phyloP scores from a whole-genome alignment of 1,140 invertebrate genomes.

The Plectrocnemia conspersa region DNA sequence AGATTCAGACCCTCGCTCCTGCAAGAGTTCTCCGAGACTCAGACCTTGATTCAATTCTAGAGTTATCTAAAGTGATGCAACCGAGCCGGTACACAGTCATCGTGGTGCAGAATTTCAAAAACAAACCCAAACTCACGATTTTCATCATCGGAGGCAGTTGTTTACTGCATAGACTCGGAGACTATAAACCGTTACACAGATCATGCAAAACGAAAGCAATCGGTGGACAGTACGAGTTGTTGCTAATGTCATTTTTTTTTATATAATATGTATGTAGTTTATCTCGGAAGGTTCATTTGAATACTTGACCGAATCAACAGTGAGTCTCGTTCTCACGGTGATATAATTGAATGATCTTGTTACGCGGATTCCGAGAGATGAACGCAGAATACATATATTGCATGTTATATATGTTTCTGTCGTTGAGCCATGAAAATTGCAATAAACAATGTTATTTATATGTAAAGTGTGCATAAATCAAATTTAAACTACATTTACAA shows the following conservation, averaged over 20 bases:
- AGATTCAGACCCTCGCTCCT: no score
- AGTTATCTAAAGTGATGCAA: not conserved
- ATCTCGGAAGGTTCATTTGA: not conserved
- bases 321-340: not conserved
- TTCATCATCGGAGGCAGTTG: not conserved
- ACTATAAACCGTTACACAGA: not conserved
- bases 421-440: not conserved
- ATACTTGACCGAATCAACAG: slow-evolving; percentile 1
- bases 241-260: not conserved
- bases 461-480: not conserved
- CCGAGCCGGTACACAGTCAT: not conserved
- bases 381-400: not conserved
- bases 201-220: slow-evolving; percentile 4
- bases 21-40: no score
- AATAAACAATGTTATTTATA: not conserved
- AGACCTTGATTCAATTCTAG: not conserved
- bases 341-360: not conserved
- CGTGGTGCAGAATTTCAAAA: not conserved
- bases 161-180: not conserved
- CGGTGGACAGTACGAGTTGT: not conserved
- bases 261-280: no score
- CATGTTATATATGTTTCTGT: not conserved
- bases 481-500: not conserved
- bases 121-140: not conserved
- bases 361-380: not conserved